These are phyloP conservation scores for Cygnus buccinator DNA, from an alignment of 2,113 vertebrate genomes.

Conservation along the genomic window DNA sequence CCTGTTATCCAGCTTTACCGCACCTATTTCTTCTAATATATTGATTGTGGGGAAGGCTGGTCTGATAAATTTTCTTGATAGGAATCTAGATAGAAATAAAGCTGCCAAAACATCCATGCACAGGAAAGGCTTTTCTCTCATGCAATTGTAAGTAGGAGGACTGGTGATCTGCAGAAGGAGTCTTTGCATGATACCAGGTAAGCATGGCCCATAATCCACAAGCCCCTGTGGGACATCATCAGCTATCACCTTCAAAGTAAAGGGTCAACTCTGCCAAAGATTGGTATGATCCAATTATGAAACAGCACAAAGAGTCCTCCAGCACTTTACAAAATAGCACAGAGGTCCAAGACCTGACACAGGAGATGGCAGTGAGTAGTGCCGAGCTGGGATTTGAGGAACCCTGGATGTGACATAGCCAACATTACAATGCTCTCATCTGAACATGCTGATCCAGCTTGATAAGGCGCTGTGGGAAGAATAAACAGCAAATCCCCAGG, in stretches of 20 bases:
- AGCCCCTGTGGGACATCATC: not conserved
- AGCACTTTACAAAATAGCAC: not conserved
- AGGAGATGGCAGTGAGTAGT: not conserved
- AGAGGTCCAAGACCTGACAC: not conserved
- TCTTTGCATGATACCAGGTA: rapidly evolving
- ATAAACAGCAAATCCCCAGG: not conserved
- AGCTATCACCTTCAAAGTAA: not conserved
- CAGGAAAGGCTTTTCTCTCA: not conserved
- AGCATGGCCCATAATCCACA: not conserved
- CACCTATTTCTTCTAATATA: not conserved
- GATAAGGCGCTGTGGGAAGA: not conserved
- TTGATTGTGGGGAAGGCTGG: not conserved
- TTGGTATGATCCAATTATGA: not conserved
- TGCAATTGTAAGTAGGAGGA: not conserved
- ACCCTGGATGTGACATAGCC: not conserved
- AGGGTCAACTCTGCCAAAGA: not conserved
- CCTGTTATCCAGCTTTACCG: not conserved
- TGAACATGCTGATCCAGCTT: not conserved
- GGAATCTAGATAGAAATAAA: not conserved
- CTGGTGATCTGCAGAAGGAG: not conserved
- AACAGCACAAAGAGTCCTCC: not conserved
- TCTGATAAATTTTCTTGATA: not conserved
- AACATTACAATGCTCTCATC: not conserved
- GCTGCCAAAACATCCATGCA: not conserved
- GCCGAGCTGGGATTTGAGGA: not conserved